Evolutionary conservation across 2,797 vertebrate genomes (phyloP).

Genomic region (Rachycentron canadum): DNA sequence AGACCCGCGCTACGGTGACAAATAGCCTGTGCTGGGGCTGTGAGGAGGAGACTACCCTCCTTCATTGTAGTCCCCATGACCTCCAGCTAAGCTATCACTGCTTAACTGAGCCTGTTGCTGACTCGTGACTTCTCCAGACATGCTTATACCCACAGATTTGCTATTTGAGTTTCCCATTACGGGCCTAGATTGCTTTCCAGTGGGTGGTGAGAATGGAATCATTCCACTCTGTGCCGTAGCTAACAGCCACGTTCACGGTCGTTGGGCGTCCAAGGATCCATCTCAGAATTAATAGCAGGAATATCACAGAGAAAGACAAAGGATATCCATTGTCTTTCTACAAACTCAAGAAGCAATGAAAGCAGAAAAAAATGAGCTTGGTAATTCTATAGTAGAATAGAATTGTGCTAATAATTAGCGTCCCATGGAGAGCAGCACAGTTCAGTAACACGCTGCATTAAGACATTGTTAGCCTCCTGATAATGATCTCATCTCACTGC

Average conservation of each 20-base stretch:
- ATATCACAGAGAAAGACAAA: conserved; percentile 36
- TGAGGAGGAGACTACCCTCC: conserved; percentile 24
- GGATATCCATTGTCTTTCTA: conserved; percentile 32
- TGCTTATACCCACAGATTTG: conserved; percentile 76
- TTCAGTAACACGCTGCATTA: conserved; percentile 25
- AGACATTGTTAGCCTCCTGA: conserved; percentile 33
- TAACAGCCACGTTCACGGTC: conserved; percentile 70
- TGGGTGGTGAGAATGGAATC: conserved; percentile 74
- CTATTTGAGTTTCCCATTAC: conserved; percentile 81
- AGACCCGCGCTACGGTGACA: conserved; percentile 1
- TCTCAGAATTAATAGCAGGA: conserved; percentile 64
- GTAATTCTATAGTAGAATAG: conserved; percentile 20
- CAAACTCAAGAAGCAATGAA: conserved; percentile 32
- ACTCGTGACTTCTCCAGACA: conserved; percentile 70
- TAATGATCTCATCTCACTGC: conserved; percentile 37
- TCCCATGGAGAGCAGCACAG: neutral
- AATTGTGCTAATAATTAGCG: conserved; percentile 43
- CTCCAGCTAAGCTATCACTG: conserved; percentile 65
- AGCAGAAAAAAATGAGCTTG: conserved; percentile 3
- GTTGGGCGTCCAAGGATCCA: conserved; percentile 67
- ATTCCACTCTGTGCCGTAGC: conserved; percentile 63
- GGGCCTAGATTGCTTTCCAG: conserved; percentile 78
- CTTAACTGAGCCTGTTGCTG: conserved; percentile 74
- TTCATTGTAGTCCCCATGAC: conserved; percentile 58
- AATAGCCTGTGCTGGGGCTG: conserved; percentile 20